Conservation (phyloP, 2,113 vertebrate genomes). For the Scortum barcoo region DNA sequence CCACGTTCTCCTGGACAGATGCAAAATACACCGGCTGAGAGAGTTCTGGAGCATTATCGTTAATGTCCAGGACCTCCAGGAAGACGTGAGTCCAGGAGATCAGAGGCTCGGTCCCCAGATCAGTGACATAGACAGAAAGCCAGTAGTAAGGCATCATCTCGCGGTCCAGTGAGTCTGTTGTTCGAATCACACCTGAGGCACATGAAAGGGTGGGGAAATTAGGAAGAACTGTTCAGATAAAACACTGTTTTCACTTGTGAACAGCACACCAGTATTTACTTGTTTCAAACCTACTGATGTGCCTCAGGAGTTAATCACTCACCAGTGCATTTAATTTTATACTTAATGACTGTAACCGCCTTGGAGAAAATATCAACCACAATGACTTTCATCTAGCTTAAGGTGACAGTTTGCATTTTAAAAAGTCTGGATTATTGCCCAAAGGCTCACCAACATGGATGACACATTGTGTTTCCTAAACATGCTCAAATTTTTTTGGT, state of each 20-base stretch:
- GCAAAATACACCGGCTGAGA: slow-evolving; percentile 92
- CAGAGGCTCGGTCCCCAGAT: slow-evolving; percentile 89
- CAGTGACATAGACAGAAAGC: slow-evolving; percentile 92
- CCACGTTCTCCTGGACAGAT: slow-evolving; percentile 88
- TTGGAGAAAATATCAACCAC: slow-evolving; percentile 17
- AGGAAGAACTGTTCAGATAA: background rate
- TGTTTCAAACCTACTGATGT: slow-evolving; percentile 27
- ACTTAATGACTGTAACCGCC: background rate
- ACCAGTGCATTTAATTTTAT: slow-evolving; percentile 2
- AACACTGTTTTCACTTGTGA: background rate
- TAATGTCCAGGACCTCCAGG: slow-evolving; percentile 92
- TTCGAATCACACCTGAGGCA: slow-evolving; percentile 89
- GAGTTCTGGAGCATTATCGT: slow-evolving; percentile 94
- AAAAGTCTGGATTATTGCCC: slow-evolving; percentile 15
- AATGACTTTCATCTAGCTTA: background rate
- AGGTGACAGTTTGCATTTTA: background rate
- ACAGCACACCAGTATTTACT: background rate
- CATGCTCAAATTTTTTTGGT: background rate
- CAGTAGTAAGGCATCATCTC: slow-evolving; percentile 90
- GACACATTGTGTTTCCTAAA: slow-evolving; percentile 40
- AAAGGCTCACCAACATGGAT: background rate
- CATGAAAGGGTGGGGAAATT: background rate
- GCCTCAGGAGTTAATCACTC: slow-evolving; percentile 10
- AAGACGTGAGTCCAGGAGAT: slow-evolving; percentile 92
- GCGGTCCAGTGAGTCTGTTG: slow-evolving; percentile 87